phyloP scores from a whole-genome alignment of 2,797 vertebrate species.

The Lerista edwardsae region DNA sequence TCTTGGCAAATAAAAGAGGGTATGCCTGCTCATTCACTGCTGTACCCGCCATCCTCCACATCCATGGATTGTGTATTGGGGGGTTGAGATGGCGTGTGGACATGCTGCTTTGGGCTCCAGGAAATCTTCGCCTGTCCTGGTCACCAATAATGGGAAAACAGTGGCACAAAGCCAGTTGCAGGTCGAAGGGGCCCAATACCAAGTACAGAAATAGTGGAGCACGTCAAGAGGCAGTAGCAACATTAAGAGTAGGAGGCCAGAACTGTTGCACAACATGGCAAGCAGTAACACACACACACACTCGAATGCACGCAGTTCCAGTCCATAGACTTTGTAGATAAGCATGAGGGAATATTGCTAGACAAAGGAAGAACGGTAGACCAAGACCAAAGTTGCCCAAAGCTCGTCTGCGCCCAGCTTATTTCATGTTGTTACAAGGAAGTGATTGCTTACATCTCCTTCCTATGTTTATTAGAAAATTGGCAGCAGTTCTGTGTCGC shows the following conservation, averaged over 20 bases:
- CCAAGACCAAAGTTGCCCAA: slow-evolving; percentile 5
- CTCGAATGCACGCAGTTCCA: neutral
- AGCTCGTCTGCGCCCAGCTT: slow-evolving; percentile 37
- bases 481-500: slow-evolving; percentile 38
- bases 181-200: neutral
- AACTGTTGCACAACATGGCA: neutral
- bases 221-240: neutral
- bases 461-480: slow-evolving; percentile 60
- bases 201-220: neutral
- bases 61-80: too few relatives aligned
- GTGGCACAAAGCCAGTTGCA: neutral
- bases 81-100: too few relatives aligned
- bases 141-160: neutral
- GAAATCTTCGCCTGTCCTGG: neutral
- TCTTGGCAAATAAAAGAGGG: too few relatives aligned
- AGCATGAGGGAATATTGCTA: neutral
- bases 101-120: too few relatives aligned
- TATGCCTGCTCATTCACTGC: too few relatives aligned
- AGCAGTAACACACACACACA: neutral
- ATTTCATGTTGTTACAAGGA: slow-evolving; percentile 49
- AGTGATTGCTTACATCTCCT: slow-evolving; percentile 58
- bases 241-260: neutral
- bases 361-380: neutral
- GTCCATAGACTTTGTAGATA: slow-evolving; percentile 1
- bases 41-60: too few relatives aligned